Evolutionary conservation across 2,113 vertebrate species (phyloP), one percentile per base, ranked within the genome.

Genomic region (Trogon melanurus): DNA sequence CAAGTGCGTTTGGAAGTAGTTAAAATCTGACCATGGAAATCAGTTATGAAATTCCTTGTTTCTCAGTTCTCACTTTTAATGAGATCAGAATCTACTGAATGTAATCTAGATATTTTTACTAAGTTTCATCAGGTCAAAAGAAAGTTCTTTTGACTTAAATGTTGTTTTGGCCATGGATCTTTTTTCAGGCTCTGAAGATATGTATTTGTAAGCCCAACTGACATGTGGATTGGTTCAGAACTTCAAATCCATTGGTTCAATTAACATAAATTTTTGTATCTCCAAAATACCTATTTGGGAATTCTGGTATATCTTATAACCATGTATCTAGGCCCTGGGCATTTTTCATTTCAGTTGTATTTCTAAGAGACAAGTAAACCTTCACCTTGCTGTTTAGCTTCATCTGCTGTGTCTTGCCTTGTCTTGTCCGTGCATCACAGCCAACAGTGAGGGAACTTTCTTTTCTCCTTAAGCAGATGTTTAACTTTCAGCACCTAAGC

Each of bases 401-500:
- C 72, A 10, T 90, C 82, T 88, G 64, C 80, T 41, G 26, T 56
- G 45, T 71, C 86, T 86, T 90, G 92, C 66, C 75, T 76, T 89
- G 95, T 67, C 93, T 89, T 78, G 82, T 73, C 66, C 9, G 9
- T 20, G 36, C 11, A 11, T 89, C 84, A 67, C 57, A 91, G 83
- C 91, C 89, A 97, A 92, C 54, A 91, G 67, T n/a, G 45, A 91
- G 30, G 61, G 70, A 89, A 67, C 47, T 69, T 94, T 85, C 45
- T 62, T 94, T 78, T 84, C 69, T 92, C 3, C 79, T 92, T 15
- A 16, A 83, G 86, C 89, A 96, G 86, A 66, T 91, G 69, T 91
- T 89, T 89, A 89, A 67, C 84, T 97, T 92, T 97, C 91, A 97
- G 73, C 91, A 92, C 65, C 73, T 79, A 26, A 87, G 53, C 7